Base-by-base conservation (phyloP, 2,888 invertebrate genomes). In the Mamestra brassicae region DNA sequence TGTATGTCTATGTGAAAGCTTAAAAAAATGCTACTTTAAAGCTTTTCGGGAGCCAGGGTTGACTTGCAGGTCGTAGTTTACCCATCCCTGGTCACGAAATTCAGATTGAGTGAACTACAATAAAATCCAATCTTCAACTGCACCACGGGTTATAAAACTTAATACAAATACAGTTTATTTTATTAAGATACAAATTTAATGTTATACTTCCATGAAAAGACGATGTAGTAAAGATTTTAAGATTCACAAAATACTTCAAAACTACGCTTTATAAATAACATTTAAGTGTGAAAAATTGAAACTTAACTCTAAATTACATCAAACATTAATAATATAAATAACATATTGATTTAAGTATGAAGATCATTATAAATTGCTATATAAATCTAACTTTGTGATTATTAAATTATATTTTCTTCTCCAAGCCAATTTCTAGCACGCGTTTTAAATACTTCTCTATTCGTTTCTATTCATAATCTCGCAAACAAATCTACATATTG, bases 291-390 rank as follows among this genome's bases (percentile, higher is more conserved):
- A 84, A 82, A 78, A 78, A n/a, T 80, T 83, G 55, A 80, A 80
- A 80, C 84, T 84, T 85, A 86, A 74, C 34, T 66, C 79, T 86
- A 86, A 80, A 69, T 61, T 79, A 85, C 74, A 81, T 74, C 64
- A 74, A 83, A 72, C 66, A 81, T 78, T 76, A 58, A 86, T 84
- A 71, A 78, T 78, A 85, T 80, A 85, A 85, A 85, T 85, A 84
- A 86, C 72, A 63, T 71, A 86, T 75, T 15, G 76, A 80, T 80
- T 84, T 81, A 85, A 81, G 85, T 79, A 81, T 85, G 83, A 85
- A 81, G 85, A 84, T 86, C 81, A 84, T 77, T 76, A 77, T 76
- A 86, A 83, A 84, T 80, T 75, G 60, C 62, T 83, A 80, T 57
- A 57, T 82, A 74, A 72, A 62, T 73, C 66, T 82, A 81, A 74